Evolutionary conservation across 2,797 vertebrate genomes (phyloP).

Genomic region (Pseudocheirus occidentalis): DNA sequence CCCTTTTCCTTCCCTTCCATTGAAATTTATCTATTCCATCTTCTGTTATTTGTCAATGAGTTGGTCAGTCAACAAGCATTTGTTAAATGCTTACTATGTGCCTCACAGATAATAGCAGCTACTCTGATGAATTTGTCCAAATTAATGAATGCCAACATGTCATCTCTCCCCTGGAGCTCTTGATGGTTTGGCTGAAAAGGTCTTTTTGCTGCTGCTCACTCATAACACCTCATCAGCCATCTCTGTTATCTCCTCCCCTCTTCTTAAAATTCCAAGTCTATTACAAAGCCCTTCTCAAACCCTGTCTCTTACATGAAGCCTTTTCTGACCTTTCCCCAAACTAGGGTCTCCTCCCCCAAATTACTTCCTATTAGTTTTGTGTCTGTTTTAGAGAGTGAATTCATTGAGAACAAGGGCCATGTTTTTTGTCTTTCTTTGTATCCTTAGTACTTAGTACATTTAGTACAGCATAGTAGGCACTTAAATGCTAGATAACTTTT

Average conservation of each 20-base stretch:
- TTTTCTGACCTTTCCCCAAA: not conserved
- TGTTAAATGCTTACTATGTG: not conserved
- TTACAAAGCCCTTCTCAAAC: not conserved
- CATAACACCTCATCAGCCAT: not conserved
- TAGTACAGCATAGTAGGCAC: not conserved
- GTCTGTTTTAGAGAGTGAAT: not conserved
- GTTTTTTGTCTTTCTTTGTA: not conserved
- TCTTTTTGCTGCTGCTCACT: not conserved
- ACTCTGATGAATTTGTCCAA: not conserved
- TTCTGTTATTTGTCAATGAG: not conserved
- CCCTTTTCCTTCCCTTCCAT: not conserved
- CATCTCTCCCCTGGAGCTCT: not conserved
- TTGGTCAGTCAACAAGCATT: not conserved
- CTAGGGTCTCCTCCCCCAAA: not conserved
- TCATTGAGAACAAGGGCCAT: not conserved
- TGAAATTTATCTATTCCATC: not conserved
- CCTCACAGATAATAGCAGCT: not conserved
- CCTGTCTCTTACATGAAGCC: not conserved
- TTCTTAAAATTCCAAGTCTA: not conserved
- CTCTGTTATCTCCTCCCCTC: not conserved
- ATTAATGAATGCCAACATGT: not conserved
- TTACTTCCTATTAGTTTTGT: not conserved
- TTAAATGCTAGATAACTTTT: not conserved
- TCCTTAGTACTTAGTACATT: no score
- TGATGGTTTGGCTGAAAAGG: not conserved